Evolutionary conservation across 2,888 invertebrate species (phyloP), one percentile per base, ranked within the genome.

Genomic region (Athetis lepigone): DNA sequence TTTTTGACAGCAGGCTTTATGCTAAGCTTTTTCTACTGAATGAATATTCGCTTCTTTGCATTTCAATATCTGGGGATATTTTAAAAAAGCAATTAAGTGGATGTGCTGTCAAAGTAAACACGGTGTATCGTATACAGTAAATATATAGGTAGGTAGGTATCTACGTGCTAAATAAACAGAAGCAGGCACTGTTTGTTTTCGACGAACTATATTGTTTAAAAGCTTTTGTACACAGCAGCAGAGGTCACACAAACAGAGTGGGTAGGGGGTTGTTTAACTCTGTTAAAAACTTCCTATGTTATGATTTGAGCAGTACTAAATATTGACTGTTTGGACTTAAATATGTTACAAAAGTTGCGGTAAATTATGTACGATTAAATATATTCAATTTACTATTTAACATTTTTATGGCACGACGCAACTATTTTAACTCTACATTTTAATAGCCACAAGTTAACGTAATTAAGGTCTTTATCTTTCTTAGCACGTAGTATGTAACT

Each of bases 131-230:
- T 42, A 21, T 16, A 33, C 25, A 27, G 11, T n/a, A n/a, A n/a
- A n/a, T n/a, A n/a, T n/a, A n/a, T n/a, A 33, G n/a, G 23, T 43
- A 23, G 33, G 33, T 0, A 13, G 4, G 13, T 33, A 33, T 1
- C 8, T 33, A 13, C 27, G 25, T 27, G n/a, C 11, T 39, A 21
- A 42, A 43, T 37, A 69, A 60, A 52, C 51, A 37, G 23, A 6
- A 13, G 23, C 19, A 18, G 23, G 33, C 25, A 50, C 46, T 59
- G 36, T 69, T 58, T 40, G 25, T 29, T 19, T n/a, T 39, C 37
- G 18, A 39, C 11, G 9, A 47, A 70, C 42, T 23, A 37, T 50
- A 45, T 60, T 39, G 39, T 51, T 59, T 25, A 39, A 68, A 27
- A 45, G 29, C 25, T 33, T 58, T 49, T 56, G 16, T 25, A 18